Evolutionary conservation across 2,888 invertebrate genomes (phyloP), one percentile per base, ranked within the genome.

Genomic region (Apotomis betuletana): DNA sequence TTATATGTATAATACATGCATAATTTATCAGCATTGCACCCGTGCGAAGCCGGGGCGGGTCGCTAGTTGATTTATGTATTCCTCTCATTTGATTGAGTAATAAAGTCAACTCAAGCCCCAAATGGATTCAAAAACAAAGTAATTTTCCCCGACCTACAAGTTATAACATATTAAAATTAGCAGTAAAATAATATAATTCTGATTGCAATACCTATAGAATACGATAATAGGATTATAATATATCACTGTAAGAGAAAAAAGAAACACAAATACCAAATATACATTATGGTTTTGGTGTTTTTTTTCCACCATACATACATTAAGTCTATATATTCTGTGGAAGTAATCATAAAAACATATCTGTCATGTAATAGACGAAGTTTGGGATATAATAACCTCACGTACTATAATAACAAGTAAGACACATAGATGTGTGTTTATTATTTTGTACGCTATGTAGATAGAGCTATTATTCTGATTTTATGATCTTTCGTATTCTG

Each of bases 211-310:
- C 6, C 41, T 41, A 6, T 41, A 41, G 4, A 41, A 41, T 41
- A 41, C 41, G 41, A 41, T 41, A 2, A 13, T 62, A 62, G 4
- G 38, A 58, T 67, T 13, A 5, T 27, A 27, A 27, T 27, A 27
- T 27, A 2, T 46, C 74, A 78, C 77, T 77, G 76, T 78, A 79
- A 76, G 75, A 73, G 64, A 74, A 78, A 79, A 27, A 27, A 27
- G 2, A 27, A 27, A 27, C 15, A 15, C 27, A 27, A 27, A 27
- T 27, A 27, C 27, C 27, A 27, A 27, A 27, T 27, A 27, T 15
- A 15, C 15, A 15, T 27, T 27, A 27, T 27, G 27, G 27, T 27
- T 27, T 27, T 27, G 27, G 27, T 27, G 27, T 27, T 27, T 27
- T 27, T 27, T 27, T 27, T 27, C 0, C 27, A 27, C 2, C 27